Evolutionary conservation across 2,113 vertebrate genomes (phyloP), one percentile per base, ranked within the genome.

Genomic region (Mastomys natalensis): DNA sequence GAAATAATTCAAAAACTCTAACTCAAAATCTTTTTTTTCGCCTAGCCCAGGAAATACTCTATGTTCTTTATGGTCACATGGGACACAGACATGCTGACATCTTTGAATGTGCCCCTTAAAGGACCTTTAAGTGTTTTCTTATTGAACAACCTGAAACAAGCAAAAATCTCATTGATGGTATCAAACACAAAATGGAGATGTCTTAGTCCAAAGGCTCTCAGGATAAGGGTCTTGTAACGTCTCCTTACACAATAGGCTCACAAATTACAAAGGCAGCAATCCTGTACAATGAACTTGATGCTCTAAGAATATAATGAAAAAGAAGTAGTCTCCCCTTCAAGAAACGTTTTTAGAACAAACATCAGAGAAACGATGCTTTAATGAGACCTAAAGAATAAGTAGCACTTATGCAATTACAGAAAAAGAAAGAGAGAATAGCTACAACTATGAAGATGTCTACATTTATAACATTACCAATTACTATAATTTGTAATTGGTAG

Each of bases 81-180:
- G 93, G 92, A 66, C 45, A 81, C 0, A 87, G n/a, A 64, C 53
- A 85, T 53, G 12, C 76, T 72, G 11, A 80, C 12, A 76, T 45
- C 21, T 64, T 13, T 37, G 62, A 72, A 68, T 72, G 29, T 87
- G 60, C 21, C 80, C 10, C 76, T 85, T n/a, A n/a, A 53, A 19
- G 40, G 77, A 55, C 11, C 43, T 94, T 66, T 72, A 51, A 77
- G 37, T 76, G 53, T 86, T 90, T 81, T 73, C 31, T 84, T 74
- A n/a, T 87, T 92, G 89, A 90, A 53, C 21, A 86, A 93, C 84
- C 37, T 85, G 10, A 94, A 91, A 43, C 91, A 72, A 78, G 9
- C 22, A 48, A 89, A 87, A 22, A 11, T 40, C 78, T 70, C 48
- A 48, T 62, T 74, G 24, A 87, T 78, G 6, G 4, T 76, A 58